These are phyloP conservation scores for Oreochromis aureus DNA, from an alignment of 2,113 vertebrate genomes.

Conservation along the genomic window DNA sequence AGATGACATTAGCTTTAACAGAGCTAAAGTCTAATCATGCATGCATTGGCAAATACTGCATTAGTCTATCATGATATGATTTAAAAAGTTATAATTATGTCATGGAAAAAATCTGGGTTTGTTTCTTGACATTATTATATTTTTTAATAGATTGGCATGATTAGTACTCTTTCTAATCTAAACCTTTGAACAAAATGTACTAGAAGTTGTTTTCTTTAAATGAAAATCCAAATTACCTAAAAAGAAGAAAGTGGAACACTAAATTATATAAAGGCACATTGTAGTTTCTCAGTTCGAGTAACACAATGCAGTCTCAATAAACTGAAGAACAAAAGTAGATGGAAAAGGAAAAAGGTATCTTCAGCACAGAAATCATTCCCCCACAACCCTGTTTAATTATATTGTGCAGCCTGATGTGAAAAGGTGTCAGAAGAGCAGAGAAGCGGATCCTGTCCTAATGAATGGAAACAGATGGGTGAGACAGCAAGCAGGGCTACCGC, in stretches of 20 bases:
- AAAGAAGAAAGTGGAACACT: background rate
- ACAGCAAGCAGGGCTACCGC: constrained; percentile 45
- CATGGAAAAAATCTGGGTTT: background rate
- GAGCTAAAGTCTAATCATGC: background rate
- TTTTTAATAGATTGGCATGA: background rate
- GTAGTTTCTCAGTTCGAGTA: background rate
- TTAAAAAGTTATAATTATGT: background rate
- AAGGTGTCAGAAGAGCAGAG: constrained; percentile 70
- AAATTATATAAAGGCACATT: background rate
- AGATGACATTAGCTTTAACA: background rate
- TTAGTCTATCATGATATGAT: background rate
- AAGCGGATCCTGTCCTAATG: constrained; percentile 72
- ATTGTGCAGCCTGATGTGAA: constrained; percentile 68
- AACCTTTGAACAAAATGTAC: background rate
- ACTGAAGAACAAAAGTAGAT: constrained; percentile 18
- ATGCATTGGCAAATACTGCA: background rate
- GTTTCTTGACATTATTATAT: background rate
- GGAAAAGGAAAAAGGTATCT: constrained; percentile 16
- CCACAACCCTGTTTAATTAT: constrained; percentile 67
- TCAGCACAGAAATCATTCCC: constrained; percentile 37
- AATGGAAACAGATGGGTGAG: constrained; percentile 76
- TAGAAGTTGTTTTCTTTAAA: background rate
- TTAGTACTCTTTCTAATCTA: background rate
- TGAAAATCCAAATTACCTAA: background rate
- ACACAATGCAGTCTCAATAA: background rate